Percentiles rank a stretch among this genome's conserved stretches.
phyloP scores from a whole-genome alignment of 2,888 invertebrate genomes.

The Trileptium ribeirensis region DNA sequence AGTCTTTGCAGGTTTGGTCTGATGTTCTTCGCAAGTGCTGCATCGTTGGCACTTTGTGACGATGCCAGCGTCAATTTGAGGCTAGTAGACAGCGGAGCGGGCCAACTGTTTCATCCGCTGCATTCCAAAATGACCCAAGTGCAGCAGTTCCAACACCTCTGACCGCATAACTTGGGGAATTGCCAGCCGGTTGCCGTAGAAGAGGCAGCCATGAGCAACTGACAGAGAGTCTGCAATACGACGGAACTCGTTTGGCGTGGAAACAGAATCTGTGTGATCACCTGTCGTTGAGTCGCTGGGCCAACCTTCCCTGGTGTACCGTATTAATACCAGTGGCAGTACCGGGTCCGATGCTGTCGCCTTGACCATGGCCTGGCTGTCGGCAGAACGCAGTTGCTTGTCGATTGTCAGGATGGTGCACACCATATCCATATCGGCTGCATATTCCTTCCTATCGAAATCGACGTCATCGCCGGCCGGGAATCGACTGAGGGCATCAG shows the following conservation, averaged over 20 bases:
- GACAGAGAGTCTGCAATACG: background rate
- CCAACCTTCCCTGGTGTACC: background rate
- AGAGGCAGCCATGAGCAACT: slow-evolving; percentile 33
- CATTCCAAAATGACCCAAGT: slow-evolving; percentile 13
- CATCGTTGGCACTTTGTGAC: background rate
- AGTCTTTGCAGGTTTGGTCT: slow-evolving; percentile 22
- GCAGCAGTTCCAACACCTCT: background rate
- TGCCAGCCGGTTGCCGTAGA: background rate
- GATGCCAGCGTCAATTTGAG: slow-evolving; percentile 6
- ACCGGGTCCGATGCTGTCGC: background rate
- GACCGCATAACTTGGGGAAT: background rate
- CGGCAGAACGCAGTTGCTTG: background rate
- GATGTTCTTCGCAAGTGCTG: background rate
- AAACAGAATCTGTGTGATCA: background rate
- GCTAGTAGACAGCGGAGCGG: background rate
- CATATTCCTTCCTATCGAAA: slow-evolving; percentile 24
- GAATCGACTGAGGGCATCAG: slow-evolving; percentile 34
- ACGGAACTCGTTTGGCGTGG: background rate
- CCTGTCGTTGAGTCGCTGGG: too few species aligned
- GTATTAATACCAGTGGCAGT: background rate
- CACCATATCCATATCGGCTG: slow-evolving; percentile 13
- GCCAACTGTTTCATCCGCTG: background rate
- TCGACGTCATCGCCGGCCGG: slow-evolving; percentile 13
- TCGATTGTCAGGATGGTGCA: background rate
- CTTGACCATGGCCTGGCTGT: background rate